Evolutionary conservation across 2,888 invertebrate genomes (phyloP).

Genomic region (Lasioglossum villosulum): DNA sequence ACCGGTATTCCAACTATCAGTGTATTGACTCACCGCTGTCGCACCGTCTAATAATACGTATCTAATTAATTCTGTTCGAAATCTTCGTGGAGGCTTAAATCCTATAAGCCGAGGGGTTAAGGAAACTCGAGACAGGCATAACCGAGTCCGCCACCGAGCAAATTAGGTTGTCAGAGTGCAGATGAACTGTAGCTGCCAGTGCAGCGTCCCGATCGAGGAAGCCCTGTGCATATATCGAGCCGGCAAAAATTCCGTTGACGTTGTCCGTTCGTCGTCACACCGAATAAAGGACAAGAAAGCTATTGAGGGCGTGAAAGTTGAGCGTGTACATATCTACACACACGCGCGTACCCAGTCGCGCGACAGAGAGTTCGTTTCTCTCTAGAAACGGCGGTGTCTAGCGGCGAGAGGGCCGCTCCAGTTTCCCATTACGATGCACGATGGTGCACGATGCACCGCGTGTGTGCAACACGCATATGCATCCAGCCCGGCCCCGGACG

Average conservation of each 20-base stretch:
- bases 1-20: too few relatives aligned
- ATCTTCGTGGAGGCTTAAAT: not conserved
- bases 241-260: constrained; percentile 12
- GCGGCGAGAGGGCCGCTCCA: constrained; percentile 44
- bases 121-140: not conserved
- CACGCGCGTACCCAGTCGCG: not conserved
- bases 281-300: constrained; percentile 13
- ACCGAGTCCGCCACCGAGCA: not conserved
- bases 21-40: too few relatives aligned
- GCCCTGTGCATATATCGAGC: not conserved
- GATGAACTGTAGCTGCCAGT: not conserved
- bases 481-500: constrained; percentile 33
- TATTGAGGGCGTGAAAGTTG: constrained; percentile 15
- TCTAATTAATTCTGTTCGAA: not conserved
- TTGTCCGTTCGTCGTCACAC: constrained; percentile 1
- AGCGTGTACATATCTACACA: not conserved
- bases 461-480: constrained; percentile 18
- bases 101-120: not conserved
- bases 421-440: constrained; percentile 52
- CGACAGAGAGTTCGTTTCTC: not conserved
- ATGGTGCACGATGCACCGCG: not conserved
- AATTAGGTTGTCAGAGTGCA: constrained; percentile 1
- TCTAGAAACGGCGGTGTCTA: not conserved
- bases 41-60: not conserved
- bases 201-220: not conserved